A percentile compares a stretch with the other conserved stretches of the same genome.
These are phyloP conservation scores for Cephus nigrinus DNA, from an alignment of 2,888 invertebrate genomes.

Conservation along the genomic window DNA sequence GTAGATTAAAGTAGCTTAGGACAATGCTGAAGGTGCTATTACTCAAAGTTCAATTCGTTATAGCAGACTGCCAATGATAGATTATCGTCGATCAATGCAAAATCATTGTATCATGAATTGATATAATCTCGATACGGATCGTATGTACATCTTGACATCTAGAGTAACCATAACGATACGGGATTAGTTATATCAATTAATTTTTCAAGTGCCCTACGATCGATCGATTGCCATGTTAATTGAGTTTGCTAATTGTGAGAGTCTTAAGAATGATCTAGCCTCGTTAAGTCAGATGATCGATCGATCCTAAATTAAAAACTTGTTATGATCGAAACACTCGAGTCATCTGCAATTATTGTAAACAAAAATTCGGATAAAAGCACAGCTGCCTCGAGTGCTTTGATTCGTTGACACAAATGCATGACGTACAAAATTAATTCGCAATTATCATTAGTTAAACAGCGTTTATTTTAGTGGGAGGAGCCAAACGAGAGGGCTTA, in stretches of 20 bases:
- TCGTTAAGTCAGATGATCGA: too few species aligned
- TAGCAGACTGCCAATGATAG: background rate
- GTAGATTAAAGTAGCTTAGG: background rate
- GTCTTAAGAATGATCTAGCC: too few species aligned
- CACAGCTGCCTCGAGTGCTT: background rate
- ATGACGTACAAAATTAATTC: background rate
- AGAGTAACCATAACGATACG: background rate
- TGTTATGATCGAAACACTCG: background rate
- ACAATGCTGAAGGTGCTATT: background rate
- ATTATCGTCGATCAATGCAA: background rate
- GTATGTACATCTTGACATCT: background rate
- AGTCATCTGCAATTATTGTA: background rate
- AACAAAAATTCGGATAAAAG: background rate
- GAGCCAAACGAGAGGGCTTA: too few species aligned
- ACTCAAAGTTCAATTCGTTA: background rate
- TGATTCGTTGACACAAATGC: background rate
- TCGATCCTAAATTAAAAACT: background rate
- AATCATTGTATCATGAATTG: background rate
- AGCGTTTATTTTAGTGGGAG: background rate
- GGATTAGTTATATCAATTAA: background rate
- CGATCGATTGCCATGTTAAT: background rate
- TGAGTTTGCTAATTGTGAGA: background rate
- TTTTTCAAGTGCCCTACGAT: background rate
- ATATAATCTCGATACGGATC: background rate
- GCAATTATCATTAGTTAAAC: background rate